Conservation (phyloP, 2,797 vertebrate species). For the Potorous gilbertii region DNA sequence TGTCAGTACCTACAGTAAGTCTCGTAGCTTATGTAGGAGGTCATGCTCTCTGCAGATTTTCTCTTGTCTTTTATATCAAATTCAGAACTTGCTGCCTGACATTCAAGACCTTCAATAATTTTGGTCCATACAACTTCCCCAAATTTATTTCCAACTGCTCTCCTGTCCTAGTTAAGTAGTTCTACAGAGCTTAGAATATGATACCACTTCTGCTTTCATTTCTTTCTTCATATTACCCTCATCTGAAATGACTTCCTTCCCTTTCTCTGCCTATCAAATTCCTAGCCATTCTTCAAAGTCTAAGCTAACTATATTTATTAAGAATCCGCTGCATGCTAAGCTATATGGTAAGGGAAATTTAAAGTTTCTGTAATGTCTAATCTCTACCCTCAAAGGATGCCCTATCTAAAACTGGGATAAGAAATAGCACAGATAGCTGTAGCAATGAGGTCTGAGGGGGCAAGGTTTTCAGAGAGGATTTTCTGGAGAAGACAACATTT, state of each 20-base stretch:
- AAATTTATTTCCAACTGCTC: no score
- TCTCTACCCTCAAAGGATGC: background rate
- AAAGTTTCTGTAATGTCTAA: background rate
- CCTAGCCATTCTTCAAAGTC: background rate
- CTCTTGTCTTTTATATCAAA: no score
- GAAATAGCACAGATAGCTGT: background rate
- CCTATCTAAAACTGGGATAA: background rate
- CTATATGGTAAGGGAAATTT: background rate
- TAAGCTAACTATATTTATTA: background rate
- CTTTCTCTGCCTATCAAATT: background rate
- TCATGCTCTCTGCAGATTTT: background rate
- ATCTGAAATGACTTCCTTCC: background rate
- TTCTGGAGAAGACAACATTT: background rate
- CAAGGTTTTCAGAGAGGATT: background rate
- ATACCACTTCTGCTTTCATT: background rate
- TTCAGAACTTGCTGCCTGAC: no score
- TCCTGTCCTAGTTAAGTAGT: no score
- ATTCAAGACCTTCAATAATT: no score
- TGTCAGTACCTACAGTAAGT: background rate
- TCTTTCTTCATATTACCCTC: background rate
- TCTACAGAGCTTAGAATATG: no score
- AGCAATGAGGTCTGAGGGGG: background rate
- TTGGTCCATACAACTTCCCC: no score
- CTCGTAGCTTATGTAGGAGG: background rate
- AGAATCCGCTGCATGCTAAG: background rate